Evolutionary conservation across 2,797 vertebrate species (phyloP).

Genomic region (Choloepus didactylus): DNA sequence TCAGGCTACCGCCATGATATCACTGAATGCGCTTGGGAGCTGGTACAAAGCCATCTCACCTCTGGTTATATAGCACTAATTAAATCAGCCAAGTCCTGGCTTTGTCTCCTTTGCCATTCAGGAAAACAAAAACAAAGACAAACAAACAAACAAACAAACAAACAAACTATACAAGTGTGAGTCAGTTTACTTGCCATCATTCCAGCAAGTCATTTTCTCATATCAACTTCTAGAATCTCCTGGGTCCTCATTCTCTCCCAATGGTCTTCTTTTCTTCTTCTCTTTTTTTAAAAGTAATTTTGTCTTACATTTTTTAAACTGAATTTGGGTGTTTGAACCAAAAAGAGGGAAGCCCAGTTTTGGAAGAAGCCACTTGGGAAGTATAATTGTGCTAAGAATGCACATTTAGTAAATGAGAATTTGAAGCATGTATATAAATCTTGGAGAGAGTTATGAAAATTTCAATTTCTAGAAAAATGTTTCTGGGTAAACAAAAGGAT

Average conservation of each 20-base stretch:
- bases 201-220: not conserved
- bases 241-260: not conserved
- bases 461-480: slow-evolving; percentile 56
- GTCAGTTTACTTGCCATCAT: not conserved
- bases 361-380: not conserved
- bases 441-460: not conserved
- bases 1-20: not conserved
- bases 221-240: not conserved
- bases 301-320: not conserved
- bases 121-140: not conserved
- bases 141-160: no score
- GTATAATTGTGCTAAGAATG: not conserved
- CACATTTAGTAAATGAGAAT: not conserved
- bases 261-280: not conserved
- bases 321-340: not conserved
- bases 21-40: not conserved
- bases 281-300: not conserved
- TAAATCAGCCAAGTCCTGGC: not conserved
- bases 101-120: not conserved
- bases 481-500: slow-evolving; percentile 8
- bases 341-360: not conserved
- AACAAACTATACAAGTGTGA: not conserved
- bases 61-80: slow-evolving; percentile 4
- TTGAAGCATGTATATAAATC: not conserved
- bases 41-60: not conserved